Percentiles rank a stretch among this genome's conserved stretches.
These are phyloP conservation scores for Notodonta dromedarius DNA, from an alignment of 2,888 invertebrate genomes.

Conservation along the genomic window DNA sequence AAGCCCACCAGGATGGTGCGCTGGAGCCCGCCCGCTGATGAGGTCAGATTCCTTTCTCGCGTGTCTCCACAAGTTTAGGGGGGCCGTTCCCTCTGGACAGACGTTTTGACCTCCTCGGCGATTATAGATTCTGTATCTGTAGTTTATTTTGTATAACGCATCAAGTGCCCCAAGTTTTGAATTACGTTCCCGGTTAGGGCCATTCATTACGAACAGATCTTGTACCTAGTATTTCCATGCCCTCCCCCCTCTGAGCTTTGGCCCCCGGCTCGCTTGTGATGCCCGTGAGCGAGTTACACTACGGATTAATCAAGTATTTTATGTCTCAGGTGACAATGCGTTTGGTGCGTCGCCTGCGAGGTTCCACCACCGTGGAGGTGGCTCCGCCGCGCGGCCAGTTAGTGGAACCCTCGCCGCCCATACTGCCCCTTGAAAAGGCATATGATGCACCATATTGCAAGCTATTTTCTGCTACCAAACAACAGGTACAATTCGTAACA, in stretches of 20 bases:
- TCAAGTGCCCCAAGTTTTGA: too few relatives aligned
- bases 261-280: too few relatives aligned
- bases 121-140: too few relatives aligned
- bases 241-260: too few relatives aligned
- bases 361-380: conserved; percentile 86
- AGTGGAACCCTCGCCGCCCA: conserved; percentile 67
- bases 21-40: conserved; percentile 68
- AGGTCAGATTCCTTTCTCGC: conserved; percentile 46
- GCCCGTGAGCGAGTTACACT: not conserved
- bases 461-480: conserved; percentile 88
- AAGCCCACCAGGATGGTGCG: conserved; percentile 86
- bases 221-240: too few relatives aligned
- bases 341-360: conserved; percentile 93
- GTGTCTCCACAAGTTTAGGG: too few relatives aligned
- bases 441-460: conserved; percentile 88
- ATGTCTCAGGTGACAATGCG: conserved; percentile 84
- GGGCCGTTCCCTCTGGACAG: too few relatives aligned
- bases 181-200: too few relatives aligned
- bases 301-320: not conserved
- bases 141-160: too few relatives aligned
- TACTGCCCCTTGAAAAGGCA: conserved; percentile 67
- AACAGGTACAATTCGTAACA: conserved; percentile 78
- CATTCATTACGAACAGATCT: too few relatives aligned
- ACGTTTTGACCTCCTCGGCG: too few relatives aligned
- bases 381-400: conserved; percentile 81